Base-by-base conservation (phyloP, 2,797 vertebrate genomes). In the Pipistrellus pipistrellus region DNA sequence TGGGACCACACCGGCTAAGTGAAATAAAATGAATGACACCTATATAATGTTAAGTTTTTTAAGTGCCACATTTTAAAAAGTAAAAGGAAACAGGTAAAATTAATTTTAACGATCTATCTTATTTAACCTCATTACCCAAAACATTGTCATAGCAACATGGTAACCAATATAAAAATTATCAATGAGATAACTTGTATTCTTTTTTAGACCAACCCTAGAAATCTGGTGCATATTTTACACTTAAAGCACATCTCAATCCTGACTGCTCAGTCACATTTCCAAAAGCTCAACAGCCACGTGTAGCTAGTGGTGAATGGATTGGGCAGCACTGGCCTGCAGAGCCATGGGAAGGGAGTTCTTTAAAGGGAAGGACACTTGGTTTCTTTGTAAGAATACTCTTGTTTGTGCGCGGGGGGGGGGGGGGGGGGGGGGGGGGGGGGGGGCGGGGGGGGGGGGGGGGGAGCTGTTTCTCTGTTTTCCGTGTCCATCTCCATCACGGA, bases 111-210 rank as follows among this genome's bases (percentile, higher is more conserved):
- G 71, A 2, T 55, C 9, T 48, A 62, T 86, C 14, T 57, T 62
- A 62, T 68, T 88, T 41, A 84, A 64, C 66, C 21, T 78, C 14
- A 18, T 41, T 75, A 10, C 64, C 35, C 10, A 66, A 95, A 88
- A 62, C 18, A 41, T 41, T 72, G 10, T 62, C 51, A 21, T 48
- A 55, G 12, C 35, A 90, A 23, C 44, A 75, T 78, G 35, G 71
- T 83, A 73, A 53, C 76, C 77, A 88, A 41, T 53, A 57, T 35
- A 77, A 94, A 85, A 91, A 27, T 53, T 55, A 82, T 86, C 82
- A 64, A 57, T 84, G 25, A 88, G 38, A 75, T 27, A 30, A 46
- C 95, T 94, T 32, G 35, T 51, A 4, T 51, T 64, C 23, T 53
- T 77, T 90, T 55, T 35, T 4, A 66, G 25, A 35, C 23, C 15